Evolutionary conservation across 2,888 invertebrate genomes (phyloP).

Genomic region (Scaptomyza reducta): DNA sequence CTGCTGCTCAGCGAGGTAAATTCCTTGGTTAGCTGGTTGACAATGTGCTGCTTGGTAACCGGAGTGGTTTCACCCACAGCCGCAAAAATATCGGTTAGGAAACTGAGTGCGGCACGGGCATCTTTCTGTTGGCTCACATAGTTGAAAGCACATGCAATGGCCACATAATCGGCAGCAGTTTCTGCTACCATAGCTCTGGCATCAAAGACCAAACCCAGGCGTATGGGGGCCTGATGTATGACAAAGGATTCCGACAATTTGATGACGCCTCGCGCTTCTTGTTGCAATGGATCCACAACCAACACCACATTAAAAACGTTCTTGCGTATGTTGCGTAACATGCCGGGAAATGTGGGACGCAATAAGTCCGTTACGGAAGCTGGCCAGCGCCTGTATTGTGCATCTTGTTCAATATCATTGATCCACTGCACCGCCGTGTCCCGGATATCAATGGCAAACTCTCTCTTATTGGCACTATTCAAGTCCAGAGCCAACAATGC

Average conservation of each 20-base stretch:
- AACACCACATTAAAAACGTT: constrained; percentile 95
- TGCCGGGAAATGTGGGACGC: constrained; percentile 98
- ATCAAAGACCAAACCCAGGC: constrained; percentile 94
- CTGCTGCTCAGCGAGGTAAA: constrained; percentile 85
- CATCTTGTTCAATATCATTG: constrained; percentile 97
- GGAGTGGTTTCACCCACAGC: constrained; percentile 84
- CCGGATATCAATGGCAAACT: constrained; percentile 97
- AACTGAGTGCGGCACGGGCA: constrained; percentile 91
- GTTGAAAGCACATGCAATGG: constrained; percentile 94
- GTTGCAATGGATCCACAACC: constrained; percentile 92
- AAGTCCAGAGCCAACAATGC: constrained; percentile 89
- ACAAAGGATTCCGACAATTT: constrained; percentile 96
- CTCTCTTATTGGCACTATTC: constrained; percentile 86
- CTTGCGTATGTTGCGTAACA: constrained; percentile 94
- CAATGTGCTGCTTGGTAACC: constrained; percentile 89
- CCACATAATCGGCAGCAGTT: constrained; percentile 90
- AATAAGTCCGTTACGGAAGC: constrained; percentile 94
- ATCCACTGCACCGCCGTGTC: constrained; percentile 97
- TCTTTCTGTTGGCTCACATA: constrained; percentile 92
- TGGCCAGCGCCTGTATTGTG: constrained; percentile 95
- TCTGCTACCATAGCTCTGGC: constrained; percentile 86
- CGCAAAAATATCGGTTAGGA: constrained; percentile 91
- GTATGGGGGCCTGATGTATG: constrained; percentile 94
- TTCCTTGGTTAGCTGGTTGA: constrained; percentile 87
- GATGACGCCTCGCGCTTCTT: constrained; percentile 89